Conservation (phyloP, 2,797 vertebrate genomes). For the Merluccius polli region DNA sequence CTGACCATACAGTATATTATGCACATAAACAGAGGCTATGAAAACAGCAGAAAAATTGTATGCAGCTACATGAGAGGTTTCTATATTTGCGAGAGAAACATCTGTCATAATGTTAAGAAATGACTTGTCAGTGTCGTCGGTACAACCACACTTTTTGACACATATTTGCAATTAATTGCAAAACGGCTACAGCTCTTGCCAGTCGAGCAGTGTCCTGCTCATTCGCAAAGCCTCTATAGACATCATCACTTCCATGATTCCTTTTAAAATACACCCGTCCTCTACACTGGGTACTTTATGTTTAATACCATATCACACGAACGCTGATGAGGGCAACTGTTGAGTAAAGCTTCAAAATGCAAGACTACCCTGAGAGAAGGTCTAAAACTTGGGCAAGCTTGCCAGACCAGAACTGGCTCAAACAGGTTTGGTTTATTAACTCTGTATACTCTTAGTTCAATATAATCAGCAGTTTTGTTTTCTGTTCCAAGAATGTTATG, state of each 20-base stretch:
- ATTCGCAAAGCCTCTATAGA: conserved; percentile 40
- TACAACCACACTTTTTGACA: conserved; percentile 36
- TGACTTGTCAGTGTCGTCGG: conserved; percentile 15
- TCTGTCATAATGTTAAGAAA: conserved; percentile 55
- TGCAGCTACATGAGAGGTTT: conserved; percentile 51
- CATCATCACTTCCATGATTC: conserved; percentile 45
- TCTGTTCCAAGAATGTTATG: conserved; percentile 75
- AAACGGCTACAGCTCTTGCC: conserved; percentile 50
- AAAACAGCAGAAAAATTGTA: conserved; percentile 59
- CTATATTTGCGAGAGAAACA: conserved; percentile 54
- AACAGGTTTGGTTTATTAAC: conserved; percentile 79
- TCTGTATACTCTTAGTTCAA: conserved; percentile 80
- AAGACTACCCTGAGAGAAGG: conserved; percentile 83
- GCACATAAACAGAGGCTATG: conserved; percentile 61
- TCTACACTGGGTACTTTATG: conserved; percentile 38
- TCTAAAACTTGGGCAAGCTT: conserved; percentile 79
- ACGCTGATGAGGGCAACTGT: conserved; percentile 67
- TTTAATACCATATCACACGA: conserved; percentile 51
- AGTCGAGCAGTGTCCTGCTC: conserved; percentile 37
- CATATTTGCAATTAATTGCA: conserved; percentile 58
- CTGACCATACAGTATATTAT: conserved; percentile 69
- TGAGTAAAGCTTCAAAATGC: conserved; percentile 79
- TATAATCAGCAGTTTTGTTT: conserved; percentile 70
- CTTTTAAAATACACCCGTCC: conserved; percentile 50
- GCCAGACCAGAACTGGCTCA: conserved; percentile 74